Conservation (phyloP, 2,888 invertebrate species). For the Diloba caeruleocephala region DNA sequence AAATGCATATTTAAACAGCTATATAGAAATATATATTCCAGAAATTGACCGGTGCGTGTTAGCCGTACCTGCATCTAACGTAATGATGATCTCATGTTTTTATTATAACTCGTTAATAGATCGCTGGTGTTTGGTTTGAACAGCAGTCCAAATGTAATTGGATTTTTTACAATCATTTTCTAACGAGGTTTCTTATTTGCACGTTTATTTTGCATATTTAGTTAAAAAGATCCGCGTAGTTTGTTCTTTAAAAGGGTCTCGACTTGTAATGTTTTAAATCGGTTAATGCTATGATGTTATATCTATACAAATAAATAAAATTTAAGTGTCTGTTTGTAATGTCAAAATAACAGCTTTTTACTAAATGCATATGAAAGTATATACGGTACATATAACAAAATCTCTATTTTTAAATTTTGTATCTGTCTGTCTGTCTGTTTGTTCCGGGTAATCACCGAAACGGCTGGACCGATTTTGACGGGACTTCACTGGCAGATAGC, state of each 20-base stretch:
- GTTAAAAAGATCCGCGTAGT: background rate
- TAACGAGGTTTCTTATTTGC: background rate
- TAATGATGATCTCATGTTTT: slow-evolving; percentile 40
- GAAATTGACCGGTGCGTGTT: slow-evolving; percentile 11
- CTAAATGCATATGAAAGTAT: too few species aligned
- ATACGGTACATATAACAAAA: too few species aligned
- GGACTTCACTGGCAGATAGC: too few species aligned
- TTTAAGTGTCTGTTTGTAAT: too few species aligned
- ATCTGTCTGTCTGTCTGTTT: too few species aligned
- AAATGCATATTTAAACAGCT: too few species aligned
- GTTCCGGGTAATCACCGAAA: too few species aligned
- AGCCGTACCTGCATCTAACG: slow-evolving; percentile 26
- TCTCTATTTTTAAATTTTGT: too few species aligned
- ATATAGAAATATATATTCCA: too few species aligned
- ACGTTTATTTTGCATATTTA: slow-evolving; percentile 5
- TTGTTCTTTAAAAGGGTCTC: background rate
- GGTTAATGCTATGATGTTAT: background rate
- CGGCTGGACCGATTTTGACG: too few species aligned
- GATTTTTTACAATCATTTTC: slow-evolving; percentile 32
- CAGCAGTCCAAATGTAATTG: slow-evolving; percentile 21
- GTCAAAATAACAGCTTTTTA: too few species aligned
- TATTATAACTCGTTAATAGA: slow-evolving; percentile 47
- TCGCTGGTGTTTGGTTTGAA: slow-evolving; percentile 36
- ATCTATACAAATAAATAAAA: too few species aligned
- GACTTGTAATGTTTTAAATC: background rate